Base-by-base conservation (phyloP, 35 echinoderm and acorn worm genomes). In the Acanthaster planci region DNA sequence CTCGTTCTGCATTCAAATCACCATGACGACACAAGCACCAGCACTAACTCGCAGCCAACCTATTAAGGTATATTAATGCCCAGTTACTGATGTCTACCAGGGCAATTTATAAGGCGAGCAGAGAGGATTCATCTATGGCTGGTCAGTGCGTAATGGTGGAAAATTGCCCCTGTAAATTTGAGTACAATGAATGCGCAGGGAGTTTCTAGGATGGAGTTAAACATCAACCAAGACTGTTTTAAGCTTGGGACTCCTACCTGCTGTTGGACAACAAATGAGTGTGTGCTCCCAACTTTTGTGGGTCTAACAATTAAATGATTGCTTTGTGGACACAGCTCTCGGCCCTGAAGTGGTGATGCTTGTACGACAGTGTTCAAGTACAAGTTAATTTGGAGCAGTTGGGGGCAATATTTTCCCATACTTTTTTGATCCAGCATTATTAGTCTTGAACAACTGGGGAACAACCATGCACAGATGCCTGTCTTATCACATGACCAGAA, bases 31-130 rank as follows among this genome's bases (percentile, higher is more conserved):
- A 26, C 34, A 31, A 72, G 64, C 64, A 72, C 34, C 18, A 27
- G 64, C 64, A 72, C 26, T 72, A 72, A 8, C 26, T 15, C 34
- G 23, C 30, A 72, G 64, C 23, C 64, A 14, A 26, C 23, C 64
- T 72, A 72, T 72, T 72, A 72, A 35, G 64, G 21, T 34, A 72
- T 72, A 72, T 72, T 36, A 72, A 72, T 72, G 30, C 26, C 64
- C 64, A 10, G 15, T 72, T 35, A 72, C 34, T 72, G 18, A 29
- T 72, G 64, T 72, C 34, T 72, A 29, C 34, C 21, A 31, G 56
- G 29, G 64, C 30, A 72, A 72, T 72, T 72, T 72, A 72, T 72
- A 31, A 26, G 7, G 9, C 7, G 18, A 21, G 19, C 19, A 26
- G 34, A 72, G 34, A n/a, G 56, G 56, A 26, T 72, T 72, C 30